Conservation (phyloP, 2,113 vertebrate genomes). For the Perca schrenkii region DNA sequence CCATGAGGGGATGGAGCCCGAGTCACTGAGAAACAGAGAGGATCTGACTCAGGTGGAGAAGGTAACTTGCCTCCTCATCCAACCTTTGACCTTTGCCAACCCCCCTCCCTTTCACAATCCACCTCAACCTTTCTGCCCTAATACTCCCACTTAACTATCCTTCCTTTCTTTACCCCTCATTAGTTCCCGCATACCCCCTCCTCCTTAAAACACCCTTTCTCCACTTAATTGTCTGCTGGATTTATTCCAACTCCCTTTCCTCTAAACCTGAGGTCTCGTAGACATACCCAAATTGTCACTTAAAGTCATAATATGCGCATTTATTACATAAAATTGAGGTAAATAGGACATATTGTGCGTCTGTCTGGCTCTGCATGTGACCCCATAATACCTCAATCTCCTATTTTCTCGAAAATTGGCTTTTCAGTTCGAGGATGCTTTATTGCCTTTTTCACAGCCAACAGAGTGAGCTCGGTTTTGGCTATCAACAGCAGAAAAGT, state of each 20-base stretch:
- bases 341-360: constrained; percentile 20
- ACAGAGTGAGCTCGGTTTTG: neutral
- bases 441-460: constrained; percentile 3
- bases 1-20: constrained; percentile 94
- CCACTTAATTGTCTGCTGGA: constrained; percentile 19
- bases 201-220: constrained; percentile 22
- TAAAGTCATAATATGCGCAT: constrained; percentile 1
- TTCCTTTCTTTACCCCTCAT: constrained; percentile 58
- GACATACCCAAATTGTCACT: neutral
- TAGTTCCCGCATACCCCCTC: constrained; percentile 31
- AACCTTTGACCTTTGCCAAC: constrained; percentile 57
- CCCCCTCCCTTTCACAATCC: constrained; percentile 47
- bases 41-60: constrained; percentile 98
- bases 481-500: constrained; percentile 16
- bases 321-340: constrained; percentile 2
- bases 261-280: neutral
- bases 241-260: constrained; percentile 31
- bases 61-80: constrained; percentile 86
- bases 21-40: constrained; percentile 96
- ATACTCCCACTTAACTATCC: constrained; percentile 42
- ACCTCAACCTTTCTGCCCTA: constrained; percentile 51
- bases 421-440: constrained; percentile 11
- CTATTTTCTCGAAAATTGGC: constrained; percentile 10
- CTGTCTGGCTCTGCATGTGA: constrained; percentile 7
- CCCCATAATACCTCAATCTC: neutral